Conservation (phyloP, 2,113 vertebrate genomes). For the Seriola rivoliana region DNA sequence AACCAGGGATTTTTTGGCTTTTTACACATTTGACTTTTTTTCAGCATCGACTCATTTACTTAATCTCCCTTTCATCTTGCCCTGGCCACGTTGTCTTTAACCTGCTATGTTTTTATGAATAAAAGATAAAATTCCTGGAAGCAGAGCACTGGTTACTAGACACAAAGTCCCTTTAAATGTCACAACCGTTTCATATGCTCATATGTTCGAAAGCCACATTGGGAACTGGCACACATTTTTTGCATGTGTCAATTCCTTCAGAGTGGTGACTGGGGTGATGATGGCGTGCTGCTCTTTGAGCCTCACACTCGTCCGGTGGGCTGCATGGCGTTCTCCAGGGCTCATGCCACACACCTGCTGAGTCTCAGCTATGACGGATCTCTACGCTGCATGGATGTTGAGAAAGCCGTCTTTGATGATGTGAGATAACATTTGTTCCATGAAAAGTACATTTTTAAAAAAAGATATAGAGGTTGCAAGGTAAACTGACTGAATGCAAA, state of each 20-base stretch:
- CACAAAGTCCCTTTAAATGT: not conserved
- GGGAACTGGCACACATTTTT: not conserved
- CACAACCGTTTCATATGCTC: not conserved
- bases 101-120: no score
- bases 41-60: not conserved
- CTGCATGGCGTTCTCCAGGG: conserved; percentile 88
- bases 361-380: conserved; percentile 88
- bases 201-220: not conserved
- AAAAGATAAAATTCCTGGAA: not conserved
- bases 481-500: not conserved
- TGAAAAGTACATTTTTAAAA: not conserved
- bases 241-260: conserved; percentile 59
- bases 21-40: no score
- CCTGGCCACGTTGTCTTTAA: not conserved
- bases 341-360: conserved; percentile 86
- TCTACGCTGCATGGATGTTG: conserved; percentile 89
- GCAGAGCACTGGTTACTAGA: not conserved
- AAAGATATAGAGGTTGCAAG: not conserved
- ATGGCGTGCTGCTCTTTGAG: conserved; percentile 81
- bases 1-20: no score
- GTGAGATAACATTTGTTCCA: conserved; percentile 72
- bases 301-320: conserved; percentile 82
- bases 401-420: conserved; percentile 88
- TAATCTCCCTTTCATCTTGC: not conserved
- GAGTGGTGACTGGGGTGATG: conserved; percentile 79